phyloP scores from a whole-genome alignment of 2,797 vertebrate species.

The Anolis apletophallus region DNA sequence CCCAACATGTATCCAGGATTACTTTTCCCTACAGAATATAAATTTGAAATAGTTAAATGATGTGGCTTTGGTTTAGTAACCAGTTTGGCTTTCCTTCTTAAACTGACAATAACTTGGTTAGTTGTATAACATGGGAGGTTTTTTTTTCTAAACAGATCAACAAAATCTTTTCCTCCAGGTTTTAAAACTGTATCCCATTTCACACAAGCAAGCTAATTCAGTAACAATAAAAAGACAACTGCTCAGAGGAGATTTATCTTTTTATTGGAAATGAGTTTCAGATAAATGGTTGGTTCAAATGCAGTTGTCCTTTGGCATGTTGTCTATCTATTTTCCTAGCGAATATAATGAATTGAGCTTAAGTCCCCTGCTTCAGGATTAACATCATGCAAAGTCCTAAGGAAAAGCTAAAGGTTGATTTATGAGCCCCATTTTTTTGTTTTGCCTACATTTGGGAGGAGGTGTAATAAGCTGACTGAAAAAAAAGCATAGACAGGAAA shows the following conservation, averaged over 20 bases:
- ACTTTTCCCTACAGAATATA: constrained; percentile 81
- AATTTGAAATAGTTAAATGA: constrained; percentile 77
- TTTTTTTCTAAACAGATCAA: constrained; percentile 70
- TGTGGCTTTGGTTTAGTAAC: constrained; percentile 74
- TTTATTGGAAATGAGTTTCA: constrained; percentile 70
- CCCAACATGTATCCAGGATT: constrained; percentile 78
- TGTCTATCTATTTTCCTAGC: constrained; percentile 78
- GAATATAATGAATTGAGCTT: constrained; percentile 81
- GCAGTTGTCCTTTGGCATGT: constrained; percentile 80
- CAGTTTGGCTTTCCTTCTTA: constrained; percentile 67
- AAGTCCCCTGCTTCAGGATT: constrained; percentile 76
- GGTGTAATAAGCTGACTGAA: constrained; percentile 97
- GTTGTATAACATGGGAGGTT: constrained; percentile 60
- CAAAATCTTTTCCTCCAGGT: constrained; percentile 57
- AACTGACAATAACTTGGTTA: constrained; percentile 65
- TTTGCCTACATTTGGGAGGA: constrained; percentile 90
- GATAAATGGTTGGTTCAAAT: constrained; percentile 83
- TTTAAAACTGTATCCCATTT: constrained; percentile 66
- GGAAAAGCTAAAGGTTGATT: constrained; percentile 87
- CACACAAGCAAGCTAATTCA: constrained; percentile 65
- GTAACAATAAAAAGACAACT: constrained; percentile 66
- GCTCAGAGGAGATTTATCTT: constrained; percentile 69
- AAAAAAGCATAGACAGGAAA: constrained; percentile 96
- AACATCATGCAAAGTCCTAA: constrained; percentile 76
- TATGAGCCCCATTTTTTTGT: constrained; percentile 84